Evolutionary conservation across 2,888 invertebrate species (phyloP).

Genomic region (Pecten maximus): DNA sequence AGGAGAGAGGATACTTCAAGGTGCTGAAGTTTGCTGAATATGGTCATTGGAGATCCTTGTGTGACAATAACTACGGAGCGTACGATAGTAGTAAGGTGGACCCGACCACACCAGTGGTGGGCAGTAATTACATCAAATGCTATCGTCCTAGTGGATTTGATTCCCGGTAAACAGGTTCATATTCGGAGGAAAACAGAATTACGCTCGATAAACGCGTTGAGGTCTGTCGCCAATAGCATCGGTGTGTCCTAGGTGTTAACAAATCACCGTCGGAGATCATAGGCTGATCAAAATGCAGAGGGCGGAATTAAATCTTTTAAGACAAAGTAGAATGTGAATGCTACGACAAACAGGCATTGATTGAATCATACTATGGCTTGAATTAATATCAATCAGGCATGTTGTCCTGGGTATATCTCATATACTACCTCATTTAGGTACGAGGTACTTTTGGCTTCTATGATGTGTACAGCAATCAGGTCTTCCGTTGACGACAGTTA

Average conservation of each 20-base stretch:
- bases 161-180: not conserved
- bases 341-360: no score
- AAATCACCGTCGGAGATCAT: not conserved
- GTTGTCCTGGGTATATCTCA: no score
- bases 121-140: not conserved
- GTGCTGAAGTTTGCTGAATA: no score
- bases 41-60: not conserved
- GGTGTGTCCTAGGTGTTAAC: not conserved
- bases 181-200: not conserved
- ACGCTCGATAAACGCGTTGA: not conserved
- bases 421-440: no score
- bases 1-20: no score
- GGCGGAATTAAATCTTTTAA: no score
- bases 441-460: no score
- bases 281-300: not conserved
- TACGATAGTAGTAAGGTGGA: not conserved
- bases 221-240: not conserved
- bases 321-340: no score
- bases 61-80: not conserved
- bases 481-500: no score
- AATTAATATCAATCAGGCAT: no score
- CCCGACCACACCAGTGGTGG: not conserved
- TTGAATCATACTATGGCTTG: no score
- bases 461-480: no score
- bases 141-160: not conserved